Evolutionary conservation across 2,113 vertebrate species (phyloP).

Genomic region (Megaptera novaeangliae): DNA sequence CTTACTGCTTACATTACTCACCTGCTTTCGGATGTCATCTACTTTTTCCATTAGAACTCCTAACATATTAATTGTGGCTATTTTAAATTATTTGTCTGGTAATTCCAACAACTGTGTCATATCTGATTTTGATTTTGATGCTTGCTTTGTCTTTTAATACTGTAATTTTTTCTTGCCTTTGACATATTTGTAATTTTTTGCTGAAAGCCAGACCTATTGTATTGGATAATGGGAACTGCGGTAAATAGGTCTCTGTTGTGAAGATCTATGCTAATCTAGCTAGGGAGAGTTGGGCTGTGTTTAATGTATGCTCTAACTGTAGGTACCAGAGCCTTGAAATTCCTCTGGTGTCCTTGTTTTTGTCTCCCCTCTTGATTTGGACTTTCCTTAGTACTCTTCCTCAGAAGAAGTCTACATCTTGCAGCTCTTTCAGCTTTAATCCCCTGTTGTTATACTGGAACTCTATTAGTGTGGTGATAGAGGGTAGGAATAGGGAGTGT

Average conservation of each 20-base stretch:
- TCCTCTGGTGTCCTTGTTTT: neutral
- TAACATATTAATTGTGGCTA: neutral
- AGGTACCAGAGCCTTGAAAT: neutral
- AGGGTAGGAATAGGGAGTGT: neutral
- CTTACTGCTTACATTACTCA: neutral
- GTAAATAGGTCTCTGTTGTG: neutral
- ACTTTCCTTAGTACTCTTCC: neutral
- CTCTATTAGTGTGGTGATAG: too few relatives aligned
- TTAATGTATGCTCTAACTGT: neutral
- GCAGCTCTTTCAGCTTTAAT: neutral
- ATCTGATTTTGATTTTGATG: neutral
- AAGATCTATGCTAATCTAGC: neutral
- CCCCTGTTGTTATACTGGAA: too few relatives aligned
- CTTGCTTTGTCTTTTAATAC: neutral
- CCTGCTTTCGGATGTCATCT: neutral
- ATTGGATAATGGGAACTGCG: neutral
- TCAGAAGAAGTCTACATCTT: neutral
- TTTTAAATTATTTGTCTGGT: neutral
- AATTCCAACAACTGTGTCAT: neutral
- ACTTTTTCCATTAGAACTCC: neutral
- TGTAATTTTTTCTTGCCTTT: neutral
- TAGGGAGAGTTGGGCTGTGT: neutral
- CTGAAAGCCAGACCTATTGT: neutral
- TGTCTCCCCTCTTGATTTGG: neutral
- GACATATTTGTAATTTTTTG: neutral